These are phyloP conservation scores for Thumatha senex DNA, from an alignment of 2,888 invertebrate species.

Conservation along the genomic window DNA sequence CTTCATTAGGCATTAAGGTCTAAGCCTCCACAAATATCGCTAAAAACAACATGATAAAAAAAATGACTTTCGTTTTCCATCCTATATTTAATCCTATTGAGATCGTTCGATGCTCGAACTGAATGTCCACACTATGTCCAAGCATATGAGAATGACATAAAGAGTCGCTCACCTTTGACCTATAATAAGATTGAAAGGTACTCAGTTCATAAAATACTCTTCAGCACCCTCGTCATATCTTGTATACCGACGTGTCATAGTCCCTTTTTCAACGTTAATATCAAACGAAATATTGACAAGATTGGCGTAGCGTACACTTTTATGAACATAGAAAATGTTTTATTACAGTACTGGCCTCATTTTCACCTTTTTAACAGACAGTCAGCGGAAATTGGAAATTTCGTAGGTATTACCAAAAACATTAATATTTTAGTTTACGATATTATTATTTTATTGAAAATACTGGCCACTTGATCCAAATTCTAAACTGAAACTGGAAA, in stretches of 20 bases:
- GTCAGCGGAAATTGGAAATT: too few relatives aligned
- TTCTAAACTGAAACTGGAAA: too few relatives aligned
- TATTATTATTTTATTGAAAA: too few relatives aligned
- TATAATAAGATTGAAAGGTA: slow-evolving; percentile 43
- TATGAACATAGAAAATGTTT: background rate
- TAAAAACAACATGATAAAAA: too few relatives aligned
- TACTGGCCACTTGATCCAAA: too few relatives aligned
- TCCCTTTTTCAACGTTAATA: slow-evolving; percentile 34
- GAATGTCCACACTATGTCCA: slow-evolving; percentile 15
- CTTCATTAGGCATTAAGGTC: too few relatives aligned
- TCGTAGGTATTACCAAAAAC: too few relatives aligned
- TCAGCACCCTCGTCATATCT: slow-evolving; percentile 54
- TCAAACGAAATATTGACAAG: slow-evolving; percentile 14
- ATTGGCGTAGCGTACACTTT: background rate
- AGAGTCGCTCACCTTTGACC: slow-evolving; percentile 37
- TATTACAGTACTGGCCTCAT: background rate
- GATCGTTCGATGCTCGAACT: background rate
- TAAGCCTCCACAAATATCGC: too few relatives aligned
- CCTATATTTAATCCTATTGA: too few relatives aligned
- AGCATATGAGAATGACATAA: slow-evolving; percentile 5
- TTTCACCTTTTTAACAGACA: background rate
- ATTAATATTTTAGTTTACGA: too few relatives aligned
- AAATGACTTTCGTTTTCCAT: too few relatives aligned
- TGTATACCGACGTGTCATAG: slow-evolving; percentile 33
- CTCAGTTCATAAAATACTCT: slow-evolving; percentile 41